Conservation (phyloP, 1,140 invertebrate genomes). For the Solen grandis region DNA sequence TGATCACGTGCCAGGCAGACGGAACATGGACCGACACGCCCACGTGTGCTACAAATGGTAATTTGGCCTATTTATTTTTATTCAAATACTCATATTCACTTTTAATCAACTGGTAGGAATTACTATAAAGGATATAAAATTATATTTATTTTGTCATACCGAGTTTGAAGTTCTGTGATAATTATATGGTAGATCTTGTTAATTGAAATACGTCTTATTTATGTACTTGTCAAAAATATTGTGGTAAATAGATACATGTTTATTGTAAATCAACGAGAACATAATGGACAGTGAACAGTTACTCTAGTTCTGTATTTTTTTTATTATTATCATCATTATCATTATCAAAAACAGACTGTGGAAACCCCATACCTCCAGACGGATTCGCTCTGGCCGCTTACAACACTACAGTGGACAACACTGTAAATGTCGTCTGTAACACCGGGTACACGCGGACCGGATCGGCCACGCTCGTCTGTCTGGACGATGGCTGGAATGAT, state of each 20-base stretch:
- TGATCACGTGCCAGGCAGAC: slow-evolving; percentile 14
- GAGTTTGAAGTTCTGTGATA: too few relatives aligned
- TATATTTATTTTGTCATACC: too few relatives aligned
- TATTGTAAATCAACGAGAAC: background rate
- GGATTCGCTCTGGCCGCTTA: background rate
- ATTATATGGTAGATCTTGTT: too few relatives aligned
- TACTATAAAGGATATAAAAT: too few relatives aligned
- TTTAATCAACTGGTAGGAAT: too few relatives aligned
- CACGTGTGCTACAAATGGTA: slow-evolving; percentile 11
- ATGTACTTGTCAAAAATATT: background rate
- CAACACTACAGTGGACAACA: background rate
- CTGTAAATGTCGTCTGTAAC: background rate
- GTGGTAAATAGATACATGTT: background rate
- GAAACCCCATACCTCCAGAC: background rate
- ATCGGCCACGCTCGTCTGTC: background rate
- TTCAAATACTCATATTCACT: too few relatives aligned
- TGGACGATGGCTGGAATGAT: too few relatives aligned
- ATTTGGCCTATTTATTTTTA: too few relatives aligned
- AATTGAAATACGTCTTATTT: too few relatives aligned
- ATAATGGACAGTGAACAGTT: background rate
- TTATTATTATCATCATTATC: background rate
- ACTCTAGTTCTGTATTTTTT: background rate
- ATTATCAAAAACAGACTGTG: slow-evolving; percentile 8
- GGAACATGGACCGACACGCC: slow-evolving; percentile 12
- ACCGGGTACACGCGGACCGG: slow-evolving; percentile 6